Conservation (phyloP, 2,888 invertebrate genomes). For the Dorcus parallelipipedus region DNA sequence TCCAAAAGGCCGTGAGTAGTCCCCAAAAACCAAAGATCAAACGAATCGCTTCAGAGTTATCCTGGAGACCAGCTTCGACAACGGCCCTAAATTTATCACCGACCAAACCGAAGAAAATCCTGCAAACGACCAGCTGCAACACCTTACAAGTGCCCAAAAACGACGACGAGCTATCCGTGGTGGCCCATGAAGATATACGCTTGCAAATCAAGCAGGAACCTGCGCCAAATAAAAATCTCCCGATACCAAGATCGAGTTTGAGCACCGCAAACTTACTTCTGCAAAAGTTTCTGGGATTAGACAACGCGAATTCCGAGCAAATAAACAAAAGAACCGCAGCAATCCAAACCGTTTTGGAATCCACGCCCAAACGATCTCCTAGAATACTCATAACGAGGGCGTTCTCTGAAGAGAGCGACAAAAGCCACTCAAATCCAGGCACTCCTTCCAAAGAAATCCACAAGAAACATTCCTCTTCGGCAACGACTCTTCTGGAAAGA, state of each 20-base stretch:
- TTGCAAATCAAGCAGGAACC: neutral
- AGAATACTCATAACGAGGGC: constrained; percentile 70
- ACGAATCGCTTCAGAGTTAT: constrained; percentile 51
- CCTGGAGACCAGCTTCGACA: constrained; percentile 53
- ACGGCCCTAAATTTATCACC: constrained; percentile 38
- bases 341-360: constrained; percentile 36
- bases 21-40: constrained; percentile 46
- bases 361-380: constrained; percentile 53
- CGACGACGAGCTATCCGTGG: constrained; percentile 42
- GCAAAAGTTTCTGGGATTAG: constrained; percentile 58
- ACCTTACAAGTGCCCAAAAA: constrained; percentile 62
- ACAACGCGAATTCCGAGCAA: neutral
- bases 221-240: neutral
- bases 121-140: constrained; percentile 66
- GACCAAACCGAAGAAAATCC: constrained; percentile 50
- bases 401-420: constrained; percentile 69
- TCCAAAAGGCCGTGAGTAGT: constrained; percentile 40
- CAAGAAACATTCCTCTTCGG: constrained; percentile 45
- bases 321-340: constrained; percentile 17
- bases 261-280: constrained; percentile 59
- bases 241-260: constrained; percentile 42
- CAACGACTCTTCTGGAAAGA: constrained; percentile 45
- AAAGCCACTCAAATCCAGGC: constrained; percentile 50
- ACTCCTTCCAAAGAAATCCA: constrained; percentile 42
- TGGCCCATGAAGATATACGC: constrained; percentile 40